Base-by-base conservation (phyloP, 2,888 invertebrate genomes). In the Syrphus vitripennis region DNA sequence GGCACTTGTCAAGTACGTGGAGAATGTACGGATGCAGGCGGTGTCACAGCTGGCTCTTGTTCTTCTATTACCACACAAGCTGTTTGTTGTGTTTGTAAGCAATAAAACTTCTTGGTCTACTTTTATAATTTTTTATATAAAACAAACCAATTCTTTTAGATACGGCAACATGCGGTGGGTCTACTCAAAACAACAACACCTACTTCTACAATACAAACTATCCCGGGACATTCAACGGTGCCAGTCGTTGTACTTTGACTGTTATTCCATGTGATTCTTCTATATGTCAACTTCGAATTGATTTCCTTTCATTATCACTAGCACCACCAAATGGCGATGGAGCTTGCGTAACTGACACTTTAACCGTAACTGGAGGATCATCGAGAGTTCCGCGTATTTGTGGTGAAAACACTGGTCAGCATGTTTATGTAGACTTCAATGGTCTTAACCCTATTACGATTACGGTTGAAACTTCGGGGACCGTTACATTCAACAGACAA, bases 1-100 rank as follows among this genome's bases (percentile, higher is more conserved):
- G 97, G 97, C 29, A 96, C 96, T 0, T 97, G 97, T 89, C 94
- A 96, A 83, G 95, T 97, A n/a, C 93, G 95, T 59, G 93, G 95
- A 9, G 96, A 97, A 91, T 97, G 97, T 90, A 91, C 93, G 69
- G 95, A 94, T 89, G 94, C 95, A 29, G 95, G 95, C 76, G 97
- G 97, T 0, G 94, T 94, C 7, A 88, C 95, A 48, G 95, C 96
- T 0, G 97, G 97, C 12, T 92, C 92, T 12, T 97, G 97, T 90
- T 96, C 96, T 4, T 94, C 94, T 24, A 82, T 92, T 4, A 92
- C 92, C 29, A 94, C 94, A 74, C 94, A 96, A 89, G 97, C 97
- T 3, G 94, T 96, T 76, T 97, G 97, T 90, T 97, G 97, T 90
- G 94, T 97, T 82, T 95, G 97, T 97, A 93, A 94, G 95, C 93